Conservation (phyloP, 2,797 vertebrate species). For the Cirrhinus molitorella region DNA sequence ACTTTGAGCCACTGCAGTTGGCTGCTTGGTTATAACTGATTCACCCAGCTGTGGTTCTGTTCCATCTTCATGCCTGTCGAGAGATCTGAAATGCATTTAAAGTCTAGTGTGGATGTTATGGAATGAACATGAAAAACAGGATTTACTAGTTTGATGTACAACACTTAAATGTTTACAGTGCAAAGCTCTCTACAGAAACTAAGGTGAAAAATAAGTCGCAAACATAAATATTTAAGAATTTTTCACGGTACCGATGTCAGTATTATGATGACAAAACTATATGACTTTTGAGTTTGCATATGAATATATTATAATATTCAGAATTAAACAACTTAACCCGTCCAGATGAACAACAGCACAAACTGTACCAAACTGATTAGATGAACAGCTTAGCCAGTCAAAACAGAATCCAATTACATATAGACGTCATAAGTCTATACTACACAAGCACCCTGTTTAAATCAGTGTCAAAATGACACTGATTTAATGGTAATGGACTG, state of each 20-base stretch:
- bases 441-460: background rate
- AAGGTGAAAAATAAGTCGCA: background rate
- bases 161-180: background rate
- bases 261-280: background rate
- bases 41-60: background rate
- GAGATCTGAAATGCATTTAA: constrained; percentile 16
- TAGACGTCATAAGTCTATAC: background rate
- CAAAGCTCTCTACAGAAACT: background rate
- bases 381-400: background rate
- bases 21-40: constrained; percentile 11
- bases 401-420: background rate
- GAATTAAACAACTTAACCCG: background rate
- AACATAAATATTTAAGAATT: background rate
- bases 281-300: background rate
- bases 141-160: background rate
- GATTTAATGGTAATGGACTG: too few species aligned
- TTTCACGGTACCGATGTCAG: background rate
- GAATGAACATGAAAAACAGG: background rate
- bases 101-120: background rate
- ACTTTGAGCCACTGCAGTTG: background rate
- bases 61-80: constrained; percentile 33
- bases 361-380: background rate
- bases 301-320: background rate
- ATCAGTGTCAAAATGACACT: background rate
- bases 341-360: background rate